Evolutionary conservation across 2,888 invertebrate genomes (phyloP).

Genomic region (Saturnia japonica): DNA sequence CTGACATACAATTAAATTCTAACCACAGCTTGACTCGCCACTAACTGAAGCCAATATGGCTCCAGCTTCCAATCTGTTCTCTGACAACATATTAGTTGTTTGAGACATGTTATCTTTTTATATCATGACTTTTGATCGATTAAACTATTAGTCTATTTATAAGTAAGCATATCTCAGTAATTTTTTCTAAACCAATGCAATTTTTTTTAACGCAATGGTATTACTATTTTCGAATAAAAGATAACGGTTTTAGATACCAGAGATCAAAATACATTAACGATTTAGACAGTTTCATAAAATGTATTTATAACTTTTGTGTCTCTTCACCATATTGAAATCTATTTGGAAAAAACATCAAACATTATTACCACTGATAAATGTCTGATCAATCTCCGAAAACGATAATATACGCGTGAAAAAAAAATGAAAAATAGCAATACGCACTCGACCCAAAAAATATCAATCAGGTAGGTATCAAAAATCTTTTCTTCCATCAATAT

Average conservation of each 20-base stretch:
- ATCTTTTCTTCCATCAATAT: neutral
- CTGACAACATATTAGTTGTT: neutral
- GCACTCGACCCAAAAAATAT: conserved; percentile 3
- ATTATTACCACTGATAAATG: neutral
- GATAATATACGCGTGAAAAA: neutral
- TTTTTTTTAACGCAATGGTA: too few relatives aligned
- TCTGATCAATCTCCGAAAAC: neutral
- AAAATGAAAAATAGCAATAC: conserved; percentile 1
- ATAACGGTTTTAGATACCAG: too few relatives aligned
- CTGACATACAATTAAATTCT: conserved; percentile 5
- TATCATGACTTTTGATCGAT: neutral
- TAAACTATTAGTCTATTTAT: neutral
- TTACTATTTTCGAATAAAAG: too few relatives aligned
- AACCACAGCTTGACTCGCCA: neutral
- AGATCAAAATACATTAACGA: too few relatives aligned
- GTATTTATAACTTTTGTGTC: too few relatives aligned
- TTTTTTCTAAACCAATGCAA: neutral
- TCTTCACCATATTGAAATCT: too few relatives aligned
- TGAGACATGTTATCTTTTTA: neutral
- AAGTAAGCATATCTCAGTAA: neutral
- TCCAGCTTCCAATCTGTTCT: neutral
- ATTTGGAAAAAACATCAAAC: neutral
- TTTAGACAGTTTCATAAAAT: too few relatives aligned
- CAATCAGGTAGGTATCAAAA: conserved; percentile 6
- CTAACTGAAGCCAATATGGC: neutral